Percentiles rank a stretch among this genome's conserved stretches.
phyloP scores from a whole-genome alignment of 2,888 invertebrate genomes.

The Eugnorisma glareosa region DNA sequence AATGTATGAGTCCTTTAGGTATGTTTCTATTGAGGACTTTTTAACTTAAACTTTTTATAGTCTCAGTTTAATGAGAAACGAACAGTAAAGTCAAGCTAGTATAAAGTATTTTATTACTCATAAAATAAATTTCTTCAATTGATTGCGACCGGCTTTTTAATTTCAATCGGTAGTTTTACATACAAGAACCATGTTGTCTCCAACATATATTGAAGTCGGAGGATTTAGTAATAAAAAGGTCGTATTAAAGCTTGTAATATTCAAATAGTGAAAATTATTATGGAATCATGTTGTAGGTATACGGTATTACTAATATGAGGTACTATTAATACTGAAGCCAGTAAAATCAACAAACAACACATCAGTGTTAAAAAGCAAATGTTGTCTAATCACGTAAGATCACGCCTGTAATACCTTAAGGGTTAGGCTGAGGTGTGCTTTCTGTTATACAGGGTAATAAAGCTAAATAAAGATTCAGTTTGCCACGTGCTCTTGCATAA shows the following conservation, averaged over 20 bases:
- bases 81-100: constrained; percentile 30
- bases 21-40: not conserved
- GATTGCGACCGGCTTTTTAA: constrained; percentile 14
- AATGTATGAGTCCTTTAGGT: not conserved
- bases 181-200: constrained; percentile 25
- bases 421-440: not conserved
- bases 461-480: not conserved
- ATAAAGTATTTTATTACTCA: constrained; percentile 58
- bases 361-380: not conserved
- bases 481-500: not conserved
- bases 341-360: not conserved
- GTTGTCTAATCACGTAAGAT: not conserved
- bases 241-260: constrained; percentile 29
- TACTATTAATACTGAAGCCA: not conserved
- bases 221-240: constrained; percentile 22
- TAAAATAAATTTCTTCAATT: constrained; percentile 56
- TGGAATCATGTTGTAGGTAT: constrained; percentile 21
- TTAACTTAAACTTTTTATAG: not conserved
- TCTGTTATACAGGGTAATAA: not conserved
- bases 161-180: constrained; percentile 24
- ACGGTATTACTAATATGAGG: not conserved
- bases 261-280: not conserved
- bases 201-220: constrained; percentile 6
- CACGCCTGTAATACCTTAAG: not conserved
- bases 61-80: constrained; percentile 28